These are phyloP conservation scores for Stenolophus ochropezus DNA, from an alignment of 2,888 invertebrate genomes.

Conservation along the genomic window DNA sequence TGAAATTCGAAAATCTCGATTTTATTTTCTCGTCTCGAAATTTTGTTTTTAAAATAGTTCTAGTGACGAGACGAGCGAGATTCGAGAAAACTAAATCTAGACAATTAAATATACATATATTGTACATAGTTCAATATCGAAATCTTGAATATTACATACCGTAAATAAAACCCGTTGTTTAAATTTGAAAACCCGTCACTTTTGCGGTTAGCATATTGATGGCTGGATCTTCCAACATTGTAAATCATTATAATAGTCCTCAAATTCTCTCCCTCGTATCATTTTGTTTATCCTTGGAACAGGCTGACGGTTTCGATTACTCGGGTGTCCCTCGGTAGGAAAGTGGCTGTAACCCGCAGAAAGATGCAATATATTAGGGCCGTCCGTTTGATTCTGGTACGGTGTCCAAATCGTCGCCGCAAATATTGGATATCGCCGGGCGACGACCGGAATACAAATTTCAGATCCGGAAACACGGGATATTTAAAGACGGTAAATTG, in stretches of 20 bases:
- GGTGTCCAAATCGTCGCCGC: constrained; percentile 36
- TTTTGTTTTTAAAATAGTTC: too few species aligned
- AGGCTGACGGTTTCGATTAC: constrained; percentile 24
- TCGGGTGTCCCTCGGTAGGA: neutral
- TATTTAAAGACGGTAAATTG: neutral
- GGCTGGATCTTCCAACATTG: neutral
- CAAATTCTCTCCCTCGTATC: constrained; percentile 8
- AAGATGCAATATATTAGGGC: constrained; percentile 36
- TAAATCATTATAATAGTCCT: constrained; percentile 2
- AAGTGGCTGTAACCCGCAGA: constrained; percentile 6
- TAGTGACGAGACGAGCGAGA: too few species aligned
- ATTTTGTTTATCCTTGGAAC: constrained; percentile 20
- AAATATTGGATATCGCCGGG: constrained; percentile 23
- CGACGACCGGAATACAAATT: constrained; percentile 1
- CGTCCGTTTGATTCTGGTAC: constrained; percentile 10
- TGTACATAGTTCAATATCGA: too few species aligned
- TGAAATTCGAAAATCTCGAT: too few species aligned
- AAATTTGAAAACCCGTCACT: too few species aligned
- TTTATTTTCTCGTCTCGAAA: too few species aligned
- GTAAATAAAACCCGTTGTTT: too few species aligned
- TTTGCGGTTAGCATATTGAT: neutral
- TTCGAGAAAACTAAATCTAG: too few species aligned
- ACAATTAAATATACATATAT: too few species aligned
- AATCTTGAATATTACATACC: too few species aligned
- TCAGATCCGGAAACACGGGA: neutral